A percentile compares a stretch with the other conserved stretches of the same genome.
These are phyloP conservation scores for Polymixis flavicincta DNA, from an alignment of 2,888 invertebrate species.

Conservation along the genomic window DNA sequence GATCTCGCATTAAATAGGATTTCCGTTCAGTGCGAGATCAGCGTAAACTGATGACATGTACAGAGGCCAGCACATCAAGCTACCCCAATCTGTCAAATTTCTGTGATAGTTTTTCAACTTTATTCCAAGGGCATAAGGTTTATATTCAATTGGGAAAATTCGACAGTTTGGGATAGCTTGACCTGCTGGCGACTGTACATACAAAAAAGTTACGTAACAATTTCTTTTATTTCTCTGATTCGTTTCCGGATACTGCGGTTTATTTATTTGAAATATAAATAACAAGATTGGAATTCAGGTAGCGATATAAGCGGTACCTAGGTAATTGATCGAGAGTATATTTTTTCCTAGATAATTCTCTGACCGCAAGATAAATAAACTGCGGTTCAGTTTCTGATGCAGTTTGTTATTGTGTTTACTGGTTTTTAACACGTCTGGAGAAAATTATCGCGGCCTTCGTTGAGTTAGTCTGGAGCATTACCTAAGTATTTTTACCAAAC, in stretches of 20 bases:
- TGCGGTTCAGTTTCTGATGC: slow-evolving; percentile 7
- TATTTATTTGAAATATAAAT: slow-evolving; percentile 38
- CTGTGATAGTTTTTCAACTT: too few relatives aligned
- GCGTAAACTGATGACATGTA: too few relatives aligned
- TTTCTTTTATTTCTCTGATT: slow-evolving; percentile 12
- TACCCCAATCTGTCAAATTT: too few relatives aligned
- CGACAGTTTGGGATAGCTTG: too few relatives aligned
- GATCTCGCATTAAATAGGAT: too few relatives aligned
- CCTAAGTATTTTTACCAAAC: neutral
- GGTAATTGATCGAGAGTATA: slow-evolving; percentile 11
- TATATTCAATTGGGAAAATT: too few relatives aligned
- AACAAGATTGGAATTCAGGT: slow-evolving; percentile 26
- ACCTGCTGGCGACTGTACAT: too few relatives aligned
- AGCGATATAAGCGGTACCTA: neutral
- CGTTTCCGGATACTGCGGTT: slow-evolving; percentile 15
- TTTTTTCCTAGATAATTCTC: slow-evolving; percentile 24
- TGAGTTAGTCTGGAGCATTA: neutral
- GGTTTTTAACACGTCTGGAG: slow-evolving; percentile 2
- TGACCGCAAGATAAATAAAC: slow-evolving; percentile 5
- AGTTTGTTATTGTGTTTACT: slow-evolving; percentile 31
- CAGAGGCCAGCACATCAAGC: too few relatives aligned
- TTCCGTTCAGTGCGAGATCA: too few relatives aligned
- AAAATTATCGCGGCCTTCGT: slow-evolving; percentile 15
- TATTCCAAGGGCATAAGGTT: too few relatives aligned
- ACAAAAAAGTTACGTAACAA: too few relatives aligned